Percentiles rank a stretch among this genome's conserved stretches.
Conservation (phyloP, 1,140 invertebrate species). For the Leguminivora glycinivorella region DNA sequence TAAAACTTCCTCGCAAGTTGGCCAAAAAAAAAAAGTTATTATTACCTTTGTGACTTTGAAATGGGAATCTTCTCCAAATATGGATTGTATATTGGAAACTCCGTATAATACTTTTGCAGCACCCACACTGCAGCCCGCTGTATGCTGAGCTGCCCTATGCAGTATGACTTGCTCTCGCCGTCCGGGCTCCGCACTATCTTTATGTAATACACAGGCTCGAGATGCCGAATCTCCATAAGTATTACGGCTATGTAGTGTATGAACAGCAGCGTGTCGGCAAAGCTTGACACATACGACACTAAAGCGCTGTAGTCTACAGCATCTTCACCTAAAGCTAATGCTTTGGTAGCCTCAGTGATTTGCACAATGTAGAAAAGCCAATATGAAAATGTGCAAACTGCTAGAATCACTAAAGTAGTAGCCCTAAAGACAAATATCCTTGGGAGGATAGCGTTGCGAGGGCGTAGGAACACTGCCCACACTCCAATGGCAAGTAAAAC, state of each 20-base stretch:
- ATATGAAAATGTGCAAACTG: conserved; percentile 95
- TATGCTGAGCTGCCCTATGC: conserved; percentile 94
- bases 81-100: conserved; percentile 98
- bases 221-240: conserved; percentile 93
- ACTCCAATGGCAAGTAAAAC: conserved; percentile 93
- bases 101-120: conserved; percentile 96
- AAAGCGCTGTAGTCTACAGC: conserved; percentile 90
- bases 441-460: conserved; percentile 92
- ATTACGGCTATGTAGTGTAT: conserved; percentile 97
- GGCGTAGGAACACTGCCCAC: conserved; percentile 92
- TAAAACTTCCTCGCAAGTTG: no score
- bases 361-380: conserved; percentile 99
- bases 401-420: conserved; percentile 92
- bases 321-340: conserved; percentile 87
- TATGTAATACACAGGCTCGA: conserved; percentile 93
- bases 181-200: conserved; percentile 97
- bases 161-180: conserved; percentile 91
- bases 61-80: conserved; percentile 95
- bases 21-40: no score
- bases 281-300: conserved; percentile 93
- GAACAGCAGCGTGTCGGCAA: conserved; percentile 95
- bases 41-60: conserved; percentile 89
- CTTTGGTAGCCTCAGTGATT: conserved; percentile 88
- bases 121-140: conserved; percentile 97
- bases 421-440: conserved; percentile 95